Percentiles rank a stretch among this genome's conserved stretches.
Evolutionary conservation across 2,888 invertebrate genomes (phyloP).

Genomic region (Zygothrica quintamaculata): DNA sequence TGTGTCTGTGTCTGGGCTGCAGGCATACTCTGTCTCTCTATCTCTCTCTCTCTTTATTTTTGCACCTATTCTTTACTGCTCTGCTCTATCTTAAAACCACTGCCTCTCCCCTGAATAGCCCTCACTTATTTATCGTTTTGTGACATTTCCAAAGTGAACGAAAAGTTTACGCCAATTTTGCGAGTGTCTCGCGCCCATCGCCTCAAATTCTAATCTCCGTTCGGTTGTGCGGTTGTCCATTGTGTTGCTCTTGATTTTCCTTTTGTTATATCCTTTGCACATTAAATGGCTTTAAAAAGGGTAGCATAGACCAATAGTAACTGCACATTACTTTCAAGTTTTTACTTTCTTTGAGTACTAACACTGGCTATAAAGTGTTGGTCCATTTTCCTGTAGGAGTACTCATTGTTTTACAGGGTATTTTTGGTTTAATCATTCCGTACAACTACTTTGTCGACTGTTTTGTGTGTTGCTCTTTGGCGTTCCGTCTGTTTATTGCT

Average conservation of each 20-base stretch:
- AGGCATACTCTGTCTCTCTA: conserved; percentile 1
- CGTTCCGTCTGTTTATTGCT: conserved; percentile 62
- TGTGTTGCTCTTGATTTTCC: conserved; percentile 39
- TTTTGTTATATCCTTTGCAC: conserved; percentile 21
- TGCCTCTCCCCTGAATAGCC: neutral
- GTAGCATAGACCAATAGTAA: neutral
- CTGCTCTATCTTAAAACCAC: too few relatives aligned
- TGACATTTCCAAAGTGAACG: conserved; percentile 67
- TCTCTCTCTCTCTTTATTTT: conserved; percentile 14
- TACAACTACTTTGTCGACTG: conserved; percentile 4
- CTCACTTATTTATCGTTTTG: conserved; percentile 73
- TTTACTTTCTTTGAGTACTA: too few relatives aligned
- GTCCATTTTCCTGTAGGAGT: too few relatives aligned
- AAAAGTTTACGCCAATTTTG: conserved; percentile 73
- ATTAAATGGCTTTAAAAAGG: neutral
- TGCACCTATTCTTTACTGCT: conserved; percentile 6
- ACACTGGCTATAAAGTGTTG: too few relatives aligned
- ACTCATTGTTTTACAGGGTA: conserved; percentile 26
- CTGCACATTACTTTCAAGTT: too few relatives aligned
- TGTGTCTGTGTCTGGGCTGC: conserved; percentile 18
- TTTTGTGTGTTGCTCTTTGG: conserved; percentile 30
- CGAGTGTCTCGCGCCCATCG: conserved; percentile 53
- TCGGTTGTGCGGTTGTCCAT: conserved; percentile 52
- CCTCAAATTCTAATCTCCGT: conserved; percentile 72
- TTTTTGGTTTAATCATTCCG: neutral